These are phyloP conservation scores for Vimba vimba DNA, from an alignment of 2,113 vertebrate species.

Conservation along the genomic window DNA sequence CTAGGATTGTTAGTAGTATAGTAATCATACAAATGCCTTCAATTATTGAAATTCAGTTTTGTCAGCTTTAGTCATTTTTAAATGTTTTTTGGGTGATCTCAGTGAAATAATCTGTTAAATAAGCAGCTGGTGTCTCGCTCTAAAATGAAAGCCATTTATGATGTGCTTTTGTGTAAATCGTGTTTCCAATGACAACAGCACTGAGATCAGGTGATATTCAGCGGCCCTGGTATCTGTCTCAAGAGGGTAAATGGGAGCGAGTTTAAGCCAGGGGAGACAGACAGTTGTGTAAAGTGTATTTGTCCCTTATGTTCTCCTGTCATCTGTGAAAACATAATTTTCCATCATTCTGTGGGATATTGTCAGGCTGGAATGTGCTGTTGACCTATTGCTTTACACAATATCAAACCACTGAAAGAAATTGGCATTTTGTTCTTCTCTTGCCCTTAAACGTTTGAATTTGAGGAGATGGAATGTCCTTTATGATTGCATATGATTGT, in stretches of 20 bases:
- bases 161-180: background rate
- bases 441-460: background rate
- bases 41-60: background rate
- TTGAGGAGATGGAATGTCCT: background rate
- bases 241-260: background rate
- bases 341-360: background rate
- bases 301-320: slow-evolving; percentile 9
- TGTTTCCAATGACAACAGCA: slow-evolving; percentile 32
- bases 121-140: background rate
- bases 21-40: background rate
- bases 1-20: background rate
- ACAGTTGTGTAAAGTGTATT: slow-evolving; percentile 10
- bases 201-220: background rate
- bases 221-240: background rate
- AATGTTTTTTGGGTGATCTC: background rate
- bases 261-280: background rate
- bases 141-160: background rate
- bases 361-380: background rate
- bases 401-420: background rate
- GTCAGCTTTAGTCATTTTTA: background rate
- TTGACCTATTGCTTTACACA: background rate
- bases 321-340: slow-evolving; percentile 7
- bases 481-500: background rate
- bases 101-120: background rate
- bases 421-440: background rate